Evolutionary conservation across 37 sponge, comb jelly and placozoan genomes (phyloP), one percentile per base, ranked within the genome.

Genomic region (Dysidea cf. avara): DNA sequence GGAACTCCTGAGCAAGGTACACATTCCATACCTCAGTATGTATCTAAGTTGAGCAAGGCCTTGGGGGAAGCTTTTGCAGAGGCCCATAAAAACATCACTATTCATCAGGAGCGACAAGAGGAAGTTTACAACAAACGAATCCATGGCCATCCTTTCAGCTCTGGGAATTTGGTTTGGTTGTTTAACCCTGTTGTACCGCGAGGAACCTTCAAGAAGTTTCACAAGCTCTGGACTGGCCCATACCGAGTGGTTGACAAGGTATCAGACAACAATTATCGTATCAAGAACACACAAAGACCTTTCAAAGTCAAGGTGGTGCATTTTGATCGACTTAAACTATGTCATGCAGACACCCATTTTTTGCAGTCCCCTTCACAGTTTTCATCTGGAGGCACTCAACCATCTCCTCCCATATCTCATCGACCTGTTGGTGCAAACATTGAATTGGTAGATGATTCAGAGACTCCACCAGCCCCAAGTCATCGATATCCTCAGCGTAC

Each of bases 241-340:
- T 57, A 35, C 20, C 7, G n/a, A n/a, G 58, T 69, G 66, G n/a
- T 65, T 3, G 34, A 65, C 25, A 34, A 38, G n/a, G 13, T 65
- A 21, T 65, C 66, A 20, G 57, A 56, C 6, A 26, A 7, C 16
- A 56, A 6, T 26, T 56, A 56, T 56, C 24, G 57, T 28, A 56
- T 65, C 40, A 12, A 37, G 20, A 16, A 37, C 24, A 61, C 61
- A 9, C 1, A 18, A 17, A n/a, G 61, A 33, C 34, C 61, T 25
- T 33, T 35, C 26, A 32, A 1, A 1, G 1, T 33, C 2, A 25
- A 25, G 13, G 53, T 69, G 28, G 70, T 69, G 14, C 70, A 69
- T 32, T 69, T 69, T 48, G 70, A 69, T 50, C 22, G 70, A 5
- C 31, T 69, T 14, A 69, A 69, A 34, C 64, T 12, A 28, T 62